Evolutionary conservation across 2,797 vertebrate genomes (phyloP), one percentile per base, ranked within the genome.

Genomic region (Falco biarmicus): DNA sequence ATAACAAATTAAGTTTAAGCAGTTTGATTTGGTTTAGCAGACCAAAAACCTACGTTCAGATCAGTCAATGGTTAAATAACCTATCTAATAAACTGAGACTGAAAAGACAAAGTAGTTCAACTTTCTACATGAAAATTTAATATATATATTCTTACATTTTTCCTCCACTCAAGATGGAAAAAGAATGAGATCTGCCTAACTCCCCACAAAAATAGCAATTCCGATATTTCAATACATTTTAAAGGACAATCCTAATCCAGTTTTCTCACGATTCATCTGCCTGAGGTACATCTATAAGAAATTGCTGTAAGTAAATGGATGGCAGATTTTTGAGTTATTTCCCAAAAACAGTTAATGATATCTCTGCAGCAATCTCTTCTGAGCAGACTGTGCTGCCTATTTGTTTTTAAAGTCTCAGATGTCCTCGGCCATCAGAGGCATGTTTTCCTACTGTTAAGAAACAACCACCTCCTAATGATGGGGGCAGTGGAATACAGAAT

Each of bases 371-470:
- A 14, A 89, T n/a, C 47, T 45, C 57, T 50, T 87, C 71, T 65
- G 39, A 89, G 53, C 57, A 83, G 54, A 87, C 80, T 63, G 86
- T 84, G 94, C 61, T n/a, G 32, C 74, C 31, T 60, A 80, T 59
- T 90, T 95, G 87, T 51, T 89, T 92, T 77, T 61, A 91, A 87
- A 57, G 76, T 69, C 50, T 94, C 80, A 65, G 47, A 85, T 84
- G 76, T 70, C 83, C 68, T 34, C 34, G 82, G 81, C 80, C 83
- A 59, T 77, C 63, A 50, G 51, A 92, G 71, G 63, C 70, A 61
- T 96, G 37, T 47, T 87, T 88, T 94, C 57, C 77, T 77, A 77
- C 41, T 53, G 64, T 34, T 45, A 60, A 86, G 47, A 50, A 92
- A 84, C 59, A 84, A 68, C 61, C 85, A 75, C 15, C 25, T 73